Conservation (phyloP, 1,140 invertebrate species). For the Drosophila guanche region DNA sequence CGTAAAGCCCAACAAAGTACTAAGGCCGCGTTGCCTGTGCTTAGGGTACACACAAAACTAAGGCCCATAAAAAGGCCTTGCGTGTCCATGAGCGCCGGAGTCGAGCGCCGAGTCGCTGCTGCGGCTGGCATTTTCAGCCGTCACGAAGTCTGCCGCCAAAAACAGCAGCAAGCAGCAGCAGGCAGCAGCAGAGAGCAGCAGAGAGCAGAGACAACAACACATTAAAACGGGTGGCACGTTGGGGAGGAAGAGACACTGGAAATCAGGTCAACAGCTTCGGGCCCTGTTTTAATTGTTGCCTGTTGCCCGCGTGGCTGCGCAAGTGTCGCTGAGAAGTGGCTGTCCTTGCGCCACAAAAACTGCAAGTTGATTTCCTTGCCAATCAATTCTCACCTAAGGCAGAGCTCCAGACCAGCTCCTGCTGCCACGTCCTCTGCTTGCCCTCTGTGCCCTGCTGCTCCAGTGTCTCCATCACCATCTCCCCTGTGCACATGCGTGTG, state of each 20-base stretch:
- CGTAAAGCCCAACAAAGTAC: not conserved
- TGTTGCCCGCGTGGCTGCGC: conserved; percentile 3
- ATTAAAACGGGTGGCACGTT: not conserved
- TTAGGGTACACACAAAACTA: conserved; percentile 8
- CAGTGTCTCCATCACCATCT: conserved; percentile 30
- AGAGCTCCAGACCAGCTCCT: not conserved
- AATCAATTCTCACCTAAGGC: conserved; percentile 32
- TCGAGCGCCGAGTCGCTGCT: conserved; percentile 1
- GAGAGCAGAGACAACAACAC: conserved; percentile 32
- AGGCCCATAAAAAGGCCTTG: conserved; percentile 59
- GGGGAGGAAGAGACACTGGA: conserved; percentile 1
- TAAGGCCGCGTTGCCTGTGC: too few species aligned
- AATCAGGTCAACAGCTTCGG: conserved; percentile 55
- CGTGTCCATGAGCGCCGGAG: conserved; percentile 36
- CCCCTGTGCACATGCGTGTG: conserved; percentile 35
- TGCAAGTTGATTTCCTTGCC: conserved; percentile 78
- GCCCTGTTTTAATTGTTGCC: conserved; percentile 65
- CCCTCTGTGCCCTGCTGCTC: conserved; percentile 31
- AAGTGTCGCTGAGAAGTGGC: conserved; percentile 34
- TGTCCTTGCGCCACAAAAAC: conserved; percentile 48
- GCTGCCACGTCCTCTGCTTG: conserved; percentile 60
- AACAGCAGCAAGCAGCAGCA: conserved; percentile 4
- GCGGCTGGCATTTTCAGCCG: conserved; percentile 64
- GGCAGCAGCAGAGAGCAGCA: conserved; percentile 37
- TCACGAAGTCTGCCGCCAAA: conserved; percentile 71